These are phyloP conservation scores for Palythoa grandis DNA, from an alignment of 92 coral and sea anemone species.

Conservation along the genomic window DNA sequence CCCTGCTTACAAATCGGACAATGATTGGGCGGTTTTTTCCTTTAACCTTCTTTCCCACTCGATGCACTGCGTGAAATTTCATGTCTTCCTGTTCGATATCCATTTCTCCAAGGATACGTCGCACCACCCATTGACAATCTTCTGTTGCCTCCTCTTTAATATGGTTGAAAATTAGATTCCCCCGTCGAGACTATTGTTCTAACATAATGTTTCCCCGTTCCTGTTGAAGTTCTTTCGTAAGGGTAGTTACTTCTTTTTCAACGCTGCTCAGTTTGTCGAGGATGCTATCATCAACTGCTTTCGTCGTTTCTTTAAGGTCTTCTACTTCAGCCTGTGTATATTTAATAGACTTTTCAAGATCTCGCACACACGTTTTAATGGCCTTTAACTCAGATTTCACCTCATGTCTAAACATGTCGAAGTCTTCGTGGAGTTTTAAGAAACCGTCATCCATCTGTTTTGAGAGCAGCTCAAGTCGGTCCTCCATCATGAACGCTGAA, in stretches of 20 bases:
- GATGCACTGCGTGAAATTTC: conserved; percentile 44
- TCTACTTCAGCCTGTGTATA: conserved; percentile 30
- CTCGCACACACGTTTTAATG: conserved; percentile 14
- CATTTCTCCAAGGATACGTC: not conserved
- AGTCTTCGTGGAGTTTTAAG: not conserved
- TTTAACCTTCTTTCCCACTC: conserved; percentile 46
- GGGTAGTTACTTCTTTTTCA: conserved; percentile 5
- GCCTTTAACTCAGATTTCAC: conserved; percentile 25
- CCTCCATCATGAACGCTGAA: not conserved
- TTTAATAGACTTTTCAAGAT: conserved; percentile 16
- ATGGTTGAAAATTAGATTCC: conserved; percentile 20
- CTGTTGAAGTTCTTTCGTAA: conserved; percentile 24
- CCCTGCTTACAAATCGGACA: no score
- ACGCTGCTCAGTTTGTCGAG: not conserved
- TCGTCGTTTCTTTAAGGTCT: not conserved
- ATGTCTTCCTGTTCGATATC: no score
- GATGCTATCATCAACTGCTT: conserved; percentile 1
- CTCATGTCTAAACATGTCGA: conserved; percentile 13
- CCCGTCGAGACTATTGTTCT: conserved; percentile 38
- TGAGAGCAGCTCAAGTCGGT: not conserved
- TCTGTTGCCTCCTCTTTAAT: conserved; percentile 30
- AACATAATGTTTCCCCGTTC: conserved; percentile 29
- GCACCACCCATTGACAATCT: no score
- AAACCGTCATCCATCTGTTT: not conserved
- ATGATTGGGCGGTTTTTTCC: conserved; percentile 52